These are phyloP conservation scores for Sebastes minor DNA, from an alignment of 2,797 vertebrate species.

Conservation along the genomic window DNA sequence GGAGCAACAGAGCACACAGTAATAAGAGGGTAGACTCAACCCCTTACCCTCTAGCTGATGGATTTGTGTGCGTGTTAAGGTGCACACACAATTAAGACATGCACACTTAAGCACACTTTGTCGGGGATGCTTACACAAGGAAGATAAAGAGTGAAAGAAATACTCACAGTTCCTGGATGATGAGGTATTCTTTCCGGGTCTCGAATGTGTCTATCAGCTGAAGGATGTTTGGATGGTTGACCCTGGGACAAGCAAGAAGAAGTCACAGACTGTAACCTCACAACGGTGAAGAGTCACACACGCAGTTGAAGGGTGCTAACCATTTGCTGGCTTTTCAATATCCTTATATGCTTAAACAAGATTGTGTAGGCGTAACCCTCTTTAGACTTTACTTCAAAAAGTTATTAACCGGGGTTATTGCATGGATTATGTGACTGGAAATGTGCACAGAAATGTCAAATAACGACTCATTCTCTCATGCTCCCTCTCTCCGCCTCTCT, in stretches of 20 bases:
- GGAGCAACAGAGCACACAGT: constrained; percentile 65
- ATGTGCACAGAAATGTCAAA: not conserved
- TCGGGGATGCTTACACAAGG: not conserved
- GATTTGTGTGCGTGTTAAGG: constrained; percentile 28
- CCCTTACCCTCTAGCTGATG: constrained; percentile 38
- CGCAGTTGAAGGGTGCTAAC: not conserved
- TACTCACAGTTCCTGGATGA: constrained; percentile 91
- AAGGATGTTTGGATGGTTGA: constrained; percentile 89
- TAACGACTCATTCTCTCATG: constrained; percentile 8
- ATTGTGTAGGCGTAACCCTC: not conserved
- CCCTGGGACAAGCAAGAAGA: constrained; percentile 72
- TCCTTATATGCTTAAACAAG: not conserved
- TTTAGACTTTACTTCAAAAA: not conserved
- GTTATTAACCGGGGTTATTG: not conserved
- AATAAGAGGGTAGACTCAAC: constrained; percentile 57
- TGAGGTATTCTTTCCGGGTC: constrained; percentile 89
- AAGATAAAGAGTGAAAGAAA: constrained; percentile 29
- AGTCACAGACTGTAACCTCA: not conserved
- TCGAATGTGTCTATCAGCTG: constrained; percentile 90
- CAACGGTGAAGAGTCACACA: not conserved
- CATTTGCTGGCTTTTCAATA: constrained; percentile 11
- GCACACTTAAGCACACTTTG: not conserved
- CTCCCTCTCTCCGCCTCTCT: constrained; percentile 1
- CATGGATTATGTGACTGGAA: not conserved
- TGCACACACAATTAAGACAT: constrained; percentile 22